Percentiles rank a stretch among this genome's conserved stretches.
These are phyloP conservation scores for Ceratoteleas bidentatus DNA, from an alignment of 1,140 invertebrate species.

Conservation along the genomic window DNA sequence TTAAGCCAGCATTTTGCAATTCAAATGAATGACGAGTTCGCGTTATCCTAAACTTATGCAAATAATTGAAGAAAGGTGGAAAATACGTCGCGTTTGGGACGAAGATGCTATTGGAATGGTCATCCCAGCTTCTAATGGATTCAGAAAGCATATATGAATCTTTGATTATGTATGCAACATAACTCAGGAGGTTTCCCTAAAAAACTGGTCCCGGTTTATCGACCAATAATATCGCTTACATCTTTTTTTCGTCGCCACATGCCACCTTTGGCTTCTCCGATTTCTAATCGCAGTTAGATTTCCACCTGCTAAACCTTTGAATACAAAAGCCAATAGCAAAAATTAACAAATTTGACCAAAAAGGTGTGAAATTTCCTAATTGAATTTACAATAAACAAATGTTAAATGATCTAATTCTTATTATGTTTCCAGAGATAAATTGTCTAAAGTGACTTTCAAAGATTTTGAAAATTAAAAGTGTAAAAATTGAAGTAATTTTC, in stretches of 20 bases:
- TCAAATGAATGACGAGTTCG: constrained; percentile 32
- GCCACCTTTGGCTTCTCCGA: constrained; percentile 17
- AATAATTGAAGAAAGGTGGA: constrained; percentile 32
- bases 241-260: constrained; percentile 8
- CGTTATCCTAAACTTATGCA: constrained; percentile 51
- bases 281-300: constrained; percentile 23
- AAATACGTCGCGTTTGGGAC: constrained; percentile 9
- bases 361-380: no score
- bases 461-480: no score
- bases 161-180: constrained; percentile 53
- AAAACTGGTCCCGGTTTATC: constrained; percentile 38
- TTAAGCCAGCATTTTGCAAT: constrained; percentile 43
- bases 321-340: no score
- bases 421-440: no score
- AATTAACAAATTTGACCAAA: no score
- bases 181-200: constrained; percentile 25
- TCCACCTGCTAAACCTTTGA: not conserved
- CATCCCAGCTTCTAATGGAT: constrained; percentile 43
- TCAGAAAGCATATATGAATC: constrained; percentile 40
- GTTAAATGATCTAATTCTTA: no score
- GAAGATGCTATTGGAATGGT: constrained; percentile 25
- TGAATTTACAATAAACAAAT: no score
- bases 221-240: constrained; percentile 24
- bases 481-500: no score
- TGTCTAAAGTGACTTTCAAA: no score